These are phyloP conservation scores for Tupiocoris notatus DNA, from an alignment of 2,888 invertebrate species.

Conservation along the genomic window DNA sequence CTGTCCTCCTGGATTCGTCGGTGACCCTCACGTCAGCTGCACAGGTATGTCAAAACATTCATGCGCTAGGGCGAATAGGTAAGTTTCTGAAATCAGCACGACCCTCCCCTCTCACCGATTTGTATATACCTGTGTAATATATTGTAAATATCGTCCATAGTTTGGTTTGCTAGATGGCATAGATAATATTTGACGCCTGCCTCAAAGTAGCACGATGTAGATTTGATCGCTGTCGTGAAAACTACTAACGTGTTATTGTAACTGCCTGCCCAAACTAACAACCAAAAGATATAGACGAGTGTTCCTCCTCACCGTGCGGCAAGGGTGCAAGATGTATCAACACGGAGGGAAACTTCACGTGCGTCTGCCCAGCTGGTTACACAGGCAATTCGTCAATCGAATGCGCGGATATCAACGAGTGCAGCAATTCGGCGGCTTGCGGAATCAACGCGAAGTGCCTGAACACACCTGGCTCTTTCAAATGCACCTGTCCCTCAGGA, in stretches of 20 bases:
- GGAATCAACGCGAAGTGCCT: slow-evolving; percentile 76
- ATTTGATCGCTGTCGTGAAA: neutral
- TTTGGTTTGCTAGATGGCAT: slow-evolving; percentile 5
- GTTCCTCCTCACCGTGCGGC: slow-evolving; percentile 66
- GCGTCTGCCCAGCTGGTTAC: slow-evolving; percentile 71
- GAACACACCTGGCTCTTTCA: slow-evolving; percentile 77
- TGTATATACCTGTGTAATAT: slow-evolving; percentile 30
- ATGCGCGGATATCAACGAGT: slow-evolving; percentile 68
- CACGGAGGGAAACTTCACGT: slow-evolving; percentile 71
- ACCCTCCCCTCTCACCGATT: neutral
- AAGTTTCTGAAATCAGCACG: slow-evolving; percentile 42
- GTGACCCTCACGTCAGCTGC: slow-evolving; percentile 64
- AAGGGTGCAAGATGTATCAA: slow-evolving; percentile 71
- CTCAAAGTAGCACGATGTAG: neutral
- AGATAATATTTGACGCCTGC: slow-evolving; percentile 9
- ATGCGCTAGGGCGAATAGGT: slow-evolving; percentile 5
- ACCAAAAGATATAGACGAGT: slow-evolving; percentile 69
- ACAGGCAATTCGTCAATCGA: slow-evolving; percentile 59
- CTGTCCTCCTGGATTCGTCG: slow-evolving; percentile 79
- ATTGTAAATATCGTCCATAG: slow-evolving; percentile 29
- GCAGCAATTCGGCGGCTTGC: slow-evolving; percentile 65
- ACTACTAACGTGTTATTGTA: slow-evolving; percentile 29
- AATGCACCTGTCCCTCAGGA: slow-evolving; percentile 73
- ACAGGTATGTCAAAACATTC: slow-evolving; percentile 34
- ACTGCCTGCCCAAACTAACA: slow-evolving; percentile 28